phyloP scores from a whole-genome alignment of 2,797 vertebrate species.

The Halcyon chelicuti region DNA sequence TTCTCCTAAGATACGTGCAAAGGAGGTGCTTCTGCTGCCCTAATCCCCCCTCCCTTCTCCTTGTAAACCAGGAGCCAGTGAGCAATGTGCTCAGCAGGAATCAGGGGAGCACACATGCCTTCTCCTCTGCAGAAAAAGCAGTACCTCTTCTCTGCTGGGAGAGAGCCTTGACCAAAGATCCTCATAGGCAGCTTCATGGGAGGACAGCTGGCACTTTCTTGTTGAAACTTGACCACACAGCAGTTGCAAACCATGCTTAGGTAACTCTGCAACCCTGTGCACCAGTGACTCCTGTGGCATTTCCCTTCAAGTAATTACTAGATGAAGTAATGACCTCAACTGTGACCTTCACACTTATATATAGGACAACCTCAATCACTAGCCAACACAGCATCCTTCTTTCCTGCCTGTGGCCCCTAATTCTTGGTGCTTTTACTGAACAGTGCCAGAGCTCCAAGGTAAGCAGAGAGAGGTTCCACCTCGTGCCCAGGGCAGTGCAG shows the following conservation, averaged over 20 bases:
- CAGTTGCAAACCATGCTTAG: not conserved
- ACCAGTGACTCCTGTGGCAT: not conserved
- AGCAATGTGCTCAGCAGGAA: not conserved
- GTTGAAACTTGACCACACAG: not conserved
- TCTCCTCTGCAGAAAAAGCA: not conserved
- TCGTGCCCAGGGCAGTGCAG: not conserved
- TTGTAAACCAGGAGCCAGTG: not conserved
- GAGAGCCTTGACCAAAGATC: not conserved
- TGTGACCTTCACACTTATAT: not conserved
- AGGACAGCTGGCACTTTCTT: not conserved
- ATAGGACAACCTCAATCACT: not conserved
- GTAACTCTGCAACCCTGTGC: rapidly evolving
- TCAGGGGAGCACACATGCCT: not conserved
- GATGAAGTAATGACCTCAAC: not conserved
- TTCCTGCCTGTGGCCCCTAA: not conserved
- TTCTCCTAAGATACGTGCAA: not conserved
- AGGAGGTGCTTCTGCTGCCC: not conserved
- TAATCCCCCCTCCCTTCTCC: not conserved
- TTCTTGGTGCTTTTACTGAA: not conserved
- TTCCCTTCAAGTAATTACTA: not conserved
- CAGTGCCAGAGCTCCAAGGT: not conserved
- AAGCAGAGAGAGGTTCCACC: not conserved
- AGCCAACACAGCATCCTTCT: not conserved
- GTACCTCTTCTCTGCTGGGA: not conserved
- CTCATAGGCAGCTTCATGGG: not conserved